Percentiles rank a stretch among this genome's conserved stretches.
Conservation (phyloP, 2,113 vertebrate genomes). For the Vidua chalybeata region DNA sequence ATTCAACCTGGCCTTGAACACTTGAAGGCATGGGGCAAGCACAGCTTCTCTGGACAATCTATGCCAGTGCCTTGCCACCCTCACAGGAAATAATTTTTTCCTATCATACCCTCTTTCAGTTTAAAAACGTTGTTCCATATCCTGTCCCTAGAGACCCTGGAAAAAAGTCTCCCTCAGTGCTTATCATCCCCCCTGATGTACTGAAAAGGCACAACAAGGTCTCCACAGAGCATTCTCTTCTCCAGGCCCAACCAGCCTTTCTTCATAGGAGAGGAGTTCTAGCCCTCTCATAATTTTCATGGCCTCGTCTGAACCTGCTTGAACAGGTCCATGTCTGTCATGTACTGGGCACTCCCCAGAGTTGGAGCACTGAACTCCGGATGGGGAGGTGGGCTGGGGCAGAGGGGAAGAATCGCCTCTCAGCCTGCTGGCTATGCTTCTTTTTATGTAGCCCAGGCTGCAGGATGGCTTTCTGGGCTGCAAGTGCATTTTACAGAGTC, state of each 20-base stretch:
- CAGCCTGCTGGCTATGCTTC: neutral
- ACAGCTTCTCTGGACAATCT: too few relatives aligned
- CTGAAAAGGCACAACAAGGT: too few relatives aligned
- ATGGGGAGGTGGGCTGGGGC: neutral
- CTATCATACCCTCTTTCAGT: too few relatives aligned
- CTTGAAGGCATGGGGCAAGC: neutral
- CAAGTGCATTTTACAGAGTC: fast-evolving
- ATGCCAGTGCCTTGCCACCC: too few relatives aligned
- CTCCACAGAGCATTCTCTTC: neutral
- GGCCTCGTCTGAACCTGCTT: neutral
- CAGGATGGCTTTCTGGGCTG: neutral
- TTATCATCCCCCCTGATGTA: too few relatives aligned
- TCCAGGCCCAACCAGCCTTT: neutral
- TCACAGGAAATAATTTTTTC: too few relatives aligned
- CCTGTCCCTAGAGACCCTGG: too few relatives aligned
- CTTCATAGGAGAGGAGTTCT: neutral
- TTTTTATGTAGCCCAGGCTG: neutral
- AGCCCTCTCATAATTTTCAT: neutral
- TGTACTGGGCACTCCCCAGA: neutral
- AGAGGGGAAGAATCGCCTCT: neutral
- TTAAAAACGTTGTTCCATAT: too few relatives aligned
- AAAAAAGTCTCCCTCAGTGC: too few relatives aligned
- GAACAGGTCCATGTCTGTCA: neutral
- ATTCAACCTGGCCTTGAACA: neutral
- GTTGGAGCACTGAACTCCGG: neutral